Base-by-base conservation (phyloP, 2,113 vertebrate species). In the Cichladusa arquata region DNA sequence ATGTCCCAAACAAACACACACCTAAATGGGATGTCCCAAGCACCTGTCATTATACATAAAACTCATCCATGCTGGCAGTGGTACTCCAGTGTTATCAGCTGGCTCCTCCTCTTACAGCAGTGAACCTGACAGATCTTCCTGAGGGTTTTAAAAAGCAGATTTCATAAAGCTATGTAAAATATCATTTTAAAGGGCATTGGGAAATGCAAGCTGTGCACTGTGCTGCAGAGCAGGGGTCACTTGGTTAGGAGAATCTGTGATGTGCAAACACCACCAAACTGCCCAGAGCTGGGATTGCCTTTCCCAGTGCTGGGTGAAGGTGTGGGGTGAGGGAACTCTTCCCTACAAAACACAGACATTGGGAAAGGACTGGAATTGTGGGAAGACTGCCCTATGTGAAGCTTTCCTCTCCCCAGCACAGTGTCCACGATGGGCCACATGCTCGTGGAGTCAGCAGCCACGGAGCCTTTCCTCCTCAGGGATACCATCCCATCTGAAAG, bases 391-490 rank as follows among this genome's bases (percentile, higher is more conserved):
- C 80, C 40, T 76, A n/a, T 18, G 31, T 19, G 40, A 36, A 85
- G 33, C 12, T 90, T 89, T 78, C 20, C 89, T 73, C 31, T 57
- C 64, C 47, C 11, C 97, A 99, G 99, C 62, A 64, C 94, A 0
- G 92, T 98, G 81, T 98, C 98, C 78, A 97, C 87, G 84, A 97
- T 98, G 96, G 98, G 99, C 70, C 98, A 99, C 93, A 97, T 71
- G 2, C 98, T 99, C 6, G 97, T 99, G 40, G 97, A 98, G 44
- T 97, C 98, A 0, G 91, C 95, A 54, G 96, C 97, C 48, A 93
- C 97, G 0, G 82, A 92, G 62, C 94, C 97, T 38, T 83, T 80
- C 20, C 2, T 91, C 78, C 65, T 94, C 40, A 64, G 62, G 25
- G 54, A 34, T 8, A 36, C 45, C 6, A 25, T 53, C 77, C 19